These are phyloP conservation scores for Hemicordylus capensis DNA, from an alignment of 2,113 vertebrate species.

Conservation along the genomic window DNA sequence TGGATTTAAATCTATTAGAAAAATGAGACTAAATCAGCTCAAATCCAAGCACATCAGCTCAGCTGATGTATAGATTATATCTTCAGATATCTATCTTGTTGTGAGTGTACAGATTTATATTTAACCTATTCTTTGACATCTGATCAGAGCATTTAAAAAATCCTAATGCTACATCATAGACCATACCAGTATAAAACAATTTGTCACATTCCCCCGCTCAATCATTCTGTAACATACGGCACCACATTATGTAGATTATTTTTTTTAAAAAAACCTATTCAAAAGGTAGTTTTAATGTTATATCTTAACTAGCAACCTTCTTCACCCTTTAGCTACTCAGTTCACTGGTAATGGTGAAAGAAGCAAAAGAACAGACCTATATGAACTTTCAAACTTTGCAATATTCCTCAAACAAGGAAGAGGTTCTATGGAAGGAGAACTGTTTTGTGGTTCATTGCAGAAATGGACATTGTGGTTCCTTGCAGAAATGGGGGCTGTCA, in stretches of 20 bases:
- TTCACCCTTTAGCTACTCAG: constrained; percentile 16
- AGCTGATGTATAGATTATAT: not conserved
- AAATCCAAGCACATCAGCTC: constrained; percentile 13
- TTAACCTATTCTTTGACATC: constrained; percentile 19
- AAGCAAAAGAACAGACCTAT: not conserved
- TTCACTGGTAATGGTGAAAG: constrained; percentile 33
- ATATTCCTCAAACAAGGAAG: not conserved
- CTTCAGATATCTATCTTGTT: not conserved
- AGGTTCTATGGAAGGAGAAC: not conserved
- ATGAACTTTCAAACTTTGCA: constrained; percentile 57
- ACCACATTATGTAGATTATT: not conserved
- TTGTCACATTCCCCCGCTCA: constrained; percentile 18
- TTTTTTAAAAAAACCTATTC: constrained; percentile 52
- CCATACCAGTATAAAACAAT: not conserved
- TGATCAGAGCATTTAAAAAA: constrained; percentile 14
- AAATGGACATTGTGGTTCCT: not conserved
- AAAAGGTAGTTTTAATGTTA: constrained; percentile 54
- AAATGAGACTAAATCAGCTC: not conserved
- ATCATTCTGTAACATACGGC: constrained; percentile 21
- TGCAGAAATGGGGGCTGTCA: not conserved
- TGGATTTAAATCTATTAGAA: not conserved
- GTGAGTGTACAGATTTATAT: constrained; percentile 4
- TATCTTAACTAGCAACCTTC: constrained; percentile 37
- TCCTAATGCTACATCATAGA: not conserved
- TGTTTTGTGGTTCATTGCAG: not conserved